phyloP scores from a whole-genome alignment of 2,797 vertebrate species.

The Chrosomus eos region DNA sequence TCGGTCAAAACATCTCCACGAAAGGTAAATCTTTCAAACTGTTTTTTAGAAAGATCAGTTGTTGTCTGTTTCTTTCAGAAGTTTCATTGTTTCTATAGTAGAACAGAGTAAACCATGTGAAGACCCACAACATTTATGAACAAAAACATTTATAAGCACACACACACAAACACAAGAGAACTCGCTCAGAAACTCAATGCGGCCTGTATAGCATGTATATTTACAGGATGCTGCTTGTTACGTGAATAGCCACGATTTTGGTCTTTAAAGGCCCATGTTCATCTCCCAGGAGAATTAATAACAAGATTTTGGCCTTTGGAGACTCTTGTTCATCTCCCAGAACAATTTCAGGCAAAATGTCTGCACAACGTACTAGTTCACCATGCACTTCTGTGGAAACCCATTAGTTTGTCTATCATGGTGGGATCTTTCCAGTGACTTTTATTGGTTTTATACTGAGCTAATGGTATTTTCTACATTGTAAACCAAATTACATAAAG shows the following conservation, averaged over 20 bases:
- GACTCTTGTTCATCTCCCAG: background rate
- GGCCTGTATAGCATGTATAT: background rate
- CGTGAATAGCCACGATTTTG: background rate
- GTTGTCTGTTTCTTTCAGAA: background rate
- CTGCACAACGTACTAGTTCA: background rate
- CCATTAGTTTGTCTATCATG: background rate
- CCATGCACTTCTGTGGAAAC: background rate
- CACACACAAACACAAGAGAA: conserved; percentile 28
- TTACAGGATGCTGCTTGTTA: background rate
- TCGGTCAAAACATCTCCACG: too few species aligned
- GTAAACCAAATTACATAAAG: background rate
- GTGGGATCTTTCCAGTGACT: background rate
- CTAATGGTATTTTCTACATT: background rate
- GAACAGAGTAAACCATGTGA: background rate
- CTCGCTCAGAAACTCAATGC: background rate
- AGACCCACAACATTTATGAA: background rate
- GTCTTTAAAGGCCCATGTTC: background rate
- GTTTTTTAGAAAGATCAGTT: background rate
- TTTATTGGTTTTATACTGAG: background rate
- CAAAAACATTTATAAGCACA: background rate
- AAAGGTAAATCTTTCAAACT: background rate
- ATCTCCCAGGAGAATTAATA: background rate
- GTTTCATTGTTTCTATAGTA: background rate
- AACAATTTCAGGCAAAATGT: background rate
- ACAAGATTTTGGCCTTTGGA: background rate